These are phyloP conservation scores for Selene dorsalis DNA, from an alignment of 2,797 vertebrate species.

Conservation along the genomic window DNA sequence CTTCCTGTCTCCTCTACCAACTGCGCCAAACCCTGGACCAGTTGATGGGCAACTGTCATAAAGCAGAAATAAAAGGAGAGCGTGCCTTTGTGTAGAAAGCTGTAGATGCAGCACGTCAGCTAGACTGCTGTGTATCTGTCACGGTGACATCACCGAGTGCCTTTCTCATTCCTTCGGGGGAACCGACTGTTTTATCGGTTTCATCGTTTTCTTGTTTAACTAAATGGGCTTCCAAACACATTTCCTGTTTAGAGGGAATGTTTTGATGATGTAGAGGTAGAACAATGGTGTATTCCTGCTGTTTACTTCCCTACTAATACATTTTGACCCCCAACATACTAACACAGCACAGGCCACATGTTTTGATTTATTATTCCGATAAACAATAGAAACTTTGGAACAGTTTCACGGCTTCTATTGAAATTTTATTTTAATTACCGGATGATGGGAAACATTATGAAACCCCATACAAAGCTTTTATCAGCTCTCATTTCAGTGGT, in stretches of 20 bases:
- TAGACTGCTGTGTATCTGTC: constrained; percentile 38
- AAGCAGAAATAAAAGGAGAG: constrained; percentile 41
- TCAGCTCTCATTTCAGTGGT: constrained; percentile 10
- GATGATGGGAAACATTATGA: constrained; percentile 18
- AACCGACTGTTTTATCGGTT: constrained; percentile 51
- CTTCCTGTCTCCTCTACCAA: constrained; percentile 57
- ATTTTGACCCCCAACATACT: constrained; percentile 36
- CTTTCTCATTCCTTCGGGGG: constrained; percentile 54
- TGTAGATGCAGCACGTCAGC: constrained; percentile 43
- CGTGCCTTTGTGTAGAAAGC: constrained; percentile 57
- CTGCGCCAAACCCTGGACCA: constrained; percentile 37
- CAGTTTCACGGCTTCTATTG: constrained; percentile 29
- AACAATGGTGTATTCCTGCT: constrained; percentile 67
- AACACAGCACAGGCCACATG: constrained; percentile 12
- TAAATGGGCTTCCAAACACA: constrained; percentile 60
- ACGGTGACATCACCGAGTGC: constrained; percentile 45
- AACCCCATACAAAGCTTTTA: constrained; percentile 28
- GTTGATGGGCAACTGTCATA: constrained; percentile 46
- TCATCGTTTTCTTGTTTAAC: constrained; percentile 46
- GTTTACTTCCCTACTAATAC: constrained; percentile 63
- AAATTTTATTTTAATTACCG: constrained; percentile 15
- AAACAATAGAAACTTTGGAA: constrained; percentile 49
- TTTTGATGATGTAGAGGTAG: constrained; percentile 53
- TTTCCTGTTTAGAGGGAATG: constrained; percentile 72
- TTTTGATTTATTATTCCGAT: constrained; percentile 44